Percentiles rank a stretch among this genome's conserved stretches.
These are phyloP conservation scores for Phalacrocorax aristotelis DNA, from an alignment of 2,113 vertebrate genomes.

Conservation along the genomic window DNA sequence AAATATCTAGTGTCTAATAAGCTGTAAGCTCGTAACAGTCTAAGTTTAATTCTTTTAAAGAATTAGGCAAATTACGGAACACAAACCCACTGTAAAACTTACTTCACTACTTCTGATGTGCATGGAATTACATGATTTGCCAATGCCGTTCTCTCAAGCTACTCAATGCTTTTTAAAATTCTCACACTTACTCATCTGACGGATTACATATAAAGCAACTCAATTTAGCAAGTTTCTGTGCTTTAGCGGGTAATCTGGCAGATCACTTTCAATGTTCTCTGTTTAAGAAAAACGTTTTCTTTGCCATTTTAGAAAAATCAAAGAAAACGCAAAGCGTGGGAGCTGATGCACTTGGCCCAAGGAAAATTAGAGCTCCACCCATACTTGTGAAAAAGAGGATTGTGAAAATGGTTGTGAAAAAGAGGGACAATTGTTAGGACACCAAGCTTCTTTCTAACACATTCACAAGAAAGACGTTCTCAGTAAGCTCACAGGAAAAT, in stretches of 20 bases:
- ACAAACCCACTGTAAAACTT: background rate
- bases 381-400: background rate
- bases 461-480: background rate
- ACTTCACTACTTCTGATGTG: background rate
- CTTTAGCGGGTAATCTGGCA: no score
- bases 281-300: background rate
- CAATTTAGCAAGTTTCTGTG: no score
- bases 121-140: background rate
- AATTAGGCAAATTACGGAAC: background rate
- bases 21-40: background rate
- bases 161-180: background rate
- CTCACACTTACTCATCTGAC: background rate
- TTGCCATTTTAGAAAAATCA: background rate
- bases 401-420: background rate
- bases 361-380: background rate
- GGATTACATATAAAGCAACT: background rate
- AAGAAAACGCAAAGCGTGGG: background rate
- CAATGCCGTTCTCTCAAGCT: background rate
- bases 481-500: background rate
- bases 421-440: background rate
- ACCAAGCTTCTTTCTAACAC: background rate
- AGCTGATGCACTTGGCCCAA: background rate
- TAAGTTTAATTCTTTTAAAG: background rate
- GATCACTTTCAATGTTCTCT: no score
- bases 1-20: background rate